Base-by-base conservation (phyloP, 1,140 invertebrate genomes). In the Ips typographus region DNA sequence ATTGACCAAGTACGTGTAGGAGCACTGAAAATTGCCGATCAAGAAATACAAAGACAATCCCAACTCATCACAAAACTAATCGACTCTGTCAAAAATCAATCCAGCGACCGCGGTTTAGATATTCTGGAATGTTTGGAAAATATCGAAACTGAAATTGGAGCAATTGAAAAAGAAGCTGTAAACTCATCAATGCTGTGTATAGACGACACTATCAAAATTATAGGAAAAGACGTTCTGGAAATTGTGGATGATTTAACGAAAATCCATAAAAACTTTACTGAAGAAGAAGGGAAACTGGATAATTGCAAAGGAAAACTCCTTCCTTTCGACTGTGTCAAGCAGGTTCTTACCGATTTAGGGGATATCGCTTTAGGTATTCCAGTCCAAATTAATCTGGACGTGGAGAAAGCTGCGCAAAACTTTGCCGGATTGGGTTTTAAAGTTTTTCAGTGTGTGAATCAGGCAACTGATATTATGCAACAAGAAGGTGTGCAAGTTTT, bases 111-210 rank as follows among this genome's bases (percentile, higher is more conserved):
- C 1, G 40, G 5, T 39, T 6, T 57, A 5, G 55, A 57, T 4
- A 40, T 57, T n/a, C 55, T 57, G 3, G 39, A 40, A 3, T 57
- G 55, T 39, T 38, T 57, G 4, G 55, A 57, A 57, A 38, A 5
- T 40, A 5, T 57, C 2, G 55, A 57, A 57, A n/a, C 4, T 2
- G 55, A 57, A 2, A 3, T 39, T 39, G 38, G 55, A 40, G 2
- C 39, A 40, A 8, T 57, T 57, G 37, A 57, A 57, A 57, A 39
- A n/a, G 40, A 57, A 3, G 40, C 38, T 40, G 55, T 40, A 57
- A 57, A 57, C 40, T 39, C 40, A 5, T 40, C 55, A 7, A 57
- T 57, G 38, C 6, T 1, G 8, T 57, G 40, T 6, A 57, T 57
- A 40, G 55, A 57, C 2, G 7, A 7, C 5, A 8, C 55, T 38